A percentile compares a stretch with the other conserved stretches of the same genome.
These are phyloP conservation scores for Palythoa grandis DNA, from an alignment of 92 coral and sea anemone species.

Conservation along the genomic window DNA sequence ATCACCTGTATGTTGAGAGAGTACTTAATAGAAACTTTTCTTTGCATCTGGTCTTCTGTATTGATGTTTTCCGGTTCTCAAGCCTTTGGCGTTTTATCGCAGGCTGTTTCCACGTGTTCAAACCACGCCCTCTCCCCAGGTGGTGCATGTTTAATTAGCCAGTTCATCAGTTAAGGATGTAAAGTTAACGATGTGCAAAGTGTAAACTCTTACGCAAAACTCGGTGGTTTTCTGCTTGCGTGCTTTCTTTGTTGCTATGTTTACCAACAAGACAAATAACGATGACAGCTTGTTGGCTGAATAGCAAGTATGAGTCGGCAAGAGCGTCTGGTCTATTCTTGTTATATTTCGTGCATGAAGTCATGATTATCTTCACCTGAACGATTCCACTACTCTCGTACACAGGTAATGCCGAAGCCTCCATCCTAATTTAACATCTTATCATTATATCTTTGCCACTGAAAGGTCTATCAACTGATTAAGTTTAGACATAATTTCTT, in stretches of 20 bases:
- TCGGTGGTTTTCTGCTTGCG: neutral
- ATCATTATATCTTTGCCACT: too few species aligned
- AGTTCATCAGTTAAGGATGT: neutral
- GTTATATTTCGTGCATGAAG: neutral
- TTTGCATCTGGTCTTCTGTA: neutral
- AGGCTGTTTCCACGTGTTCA: conserved; percentile 6
- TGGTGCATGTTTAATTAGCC: neutral
- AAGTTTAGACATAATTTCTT: too few species aligned
- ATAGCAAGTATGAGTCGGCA: neutral
- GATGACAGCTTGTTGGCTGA: neutral
- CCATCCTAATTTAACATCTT: too few species aligned
- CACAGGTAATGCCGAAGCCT: too few species aligned
- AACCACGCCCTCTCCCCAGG: conserved; percentile 38
- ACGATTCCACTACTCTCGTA: too few species aligned
- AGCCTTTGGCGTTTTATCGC: neutral
- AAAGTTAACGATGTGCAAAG: neutral
- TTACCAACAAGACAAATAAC: neutral
- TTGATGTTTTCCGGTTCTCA: conserved; percentile 14
- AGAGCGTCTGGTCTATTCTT: neutral
- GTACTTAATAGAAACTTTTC: conserved; percentile 1
- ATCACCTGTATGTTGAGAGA: neutral
- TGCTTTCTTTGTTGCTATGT: neutral
- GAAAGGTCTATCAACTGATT: too few species aligned
- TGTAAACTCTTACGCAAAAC: neutral
- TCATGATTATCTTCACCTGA: too few species aligned